Conservation (phyloP, 37 sponge, comb jelly and placozoan species). For the Bolinopsis microptera region DNA sequence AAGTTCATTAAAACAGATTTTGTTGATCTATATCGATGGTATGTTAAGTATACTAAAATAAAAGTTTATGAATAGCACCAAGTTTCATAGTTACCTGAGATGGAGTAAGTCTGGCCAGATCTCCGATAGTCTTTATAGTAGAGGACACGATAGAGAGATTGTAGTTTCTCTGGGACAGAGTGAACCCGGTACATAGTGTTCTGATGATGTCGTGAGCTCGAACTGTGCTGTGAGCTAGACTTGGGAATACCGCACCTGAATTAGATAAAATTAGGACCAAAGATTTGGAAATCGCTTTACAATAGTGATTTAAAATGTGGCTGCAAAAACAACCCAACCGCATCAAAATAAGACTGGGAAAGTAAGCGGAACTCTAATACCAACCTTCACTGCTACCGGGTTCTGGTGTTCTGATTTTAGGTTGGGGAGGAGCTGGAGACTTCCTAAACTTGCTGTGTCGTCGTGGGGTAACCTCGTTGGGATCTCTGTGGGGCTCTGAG, state of each 20-base stretch:
- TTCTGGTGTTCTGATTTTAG: background rate
- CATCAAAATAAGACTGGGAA: no score
- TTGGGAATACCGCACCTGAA: slow-evolving; percentile 36
- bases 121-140: slow-evolving; percentile 53
- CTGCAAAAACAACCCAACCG: no score
- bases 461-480: slow-evolving; percentile 21
- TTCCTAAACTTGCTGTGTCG: slow-evolving; percentile 15
- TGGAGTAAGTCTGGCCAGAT: slow-evolving; percentile 34
- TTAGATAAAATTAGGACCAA: background rate
- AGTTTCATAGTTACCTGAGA: no score
- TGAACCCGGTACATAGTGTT: slow-evolving; percentile 35
- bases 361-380: no score
- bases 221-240: slow-evolving; percentile 20
- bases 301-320: no score
- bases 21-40: no score
- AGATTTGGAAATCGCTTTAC: no score
- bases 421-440: slow-evolving; percentile 18
- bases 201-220: slow-evolving; percentile 24
- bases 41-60: no score
- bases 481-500: slow-evolving; percentile 60
- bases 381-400: background rate
- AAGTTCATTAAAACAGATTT: no score
- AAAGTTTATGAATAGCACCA: no score
- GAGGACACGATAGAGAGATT: slow-evolving; percentile 21
- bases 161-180: slow-evolving; percentile 24